Base-by-base conservation (phyloP, 2,888 invertebrate genomes). In the Callyntrura sp. region DNA sequence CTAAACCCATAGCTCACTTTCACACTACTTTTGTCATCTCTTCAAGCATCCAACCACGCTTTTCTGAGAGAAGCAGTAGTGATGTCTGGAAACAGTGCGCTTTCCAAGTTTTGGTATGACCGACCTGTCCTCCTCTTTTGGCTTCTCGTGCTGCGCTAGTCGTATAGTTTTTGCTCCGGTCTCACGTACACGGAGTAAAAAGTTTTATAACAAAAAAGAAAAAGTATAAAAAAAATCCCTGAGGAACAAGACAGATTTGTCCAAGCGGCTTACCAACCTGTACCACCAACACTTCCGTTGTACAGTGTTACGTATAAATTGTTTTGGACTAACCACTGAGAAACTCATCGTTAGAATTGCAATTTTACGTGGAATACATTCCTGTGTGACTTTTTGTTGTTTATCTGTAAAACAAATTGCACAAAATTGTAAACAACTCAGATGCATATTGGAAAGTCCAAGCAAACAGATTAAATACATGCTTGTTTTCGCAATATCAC, bases 201-300 rank as follows among this genome's bases (percentile, higher is more conserved):
- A 68, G 76, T 76, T 76, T 76, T 17, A 76, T 51, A 51, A 76
- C 25, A 25, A 17, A 76, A 73, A 17, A 8, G 57, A 60, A 60
- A 60, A 23, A 51, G 51, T 51, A 51, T 51, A n/a, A 60, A 60
- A n/a, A n/a, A n/a, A 20, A 55, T 3, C 25, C 28, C 68, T n/a
- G n/a, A 25, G 28, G 68, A 35, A 68, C 68, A 68, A 68, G 68
- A 68, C 68, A 68, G 68, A 68, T 68, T 68, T 68, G 68, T 68
- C 68, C 68, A 28, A 68, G 35, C n/a, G 35, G 68, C 68, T 68
- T 60, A 60, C 57, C 57, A 60, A 20, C 20, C 57, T 60, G 28
- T n/a, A 68, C 35, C 35, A 35, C 68, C 28, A 68, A 68, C 35
- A 12, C 14, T 68, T n/a, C n/a, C n/a, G 68, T 68, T n/a, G 28